A percentile compares a stretch with the other conserved stretches of the same genome.
Conservation (phyloP, 2,888 invertebrate genomes). For the Bursaphelenchus okinawaensis region DNA sequence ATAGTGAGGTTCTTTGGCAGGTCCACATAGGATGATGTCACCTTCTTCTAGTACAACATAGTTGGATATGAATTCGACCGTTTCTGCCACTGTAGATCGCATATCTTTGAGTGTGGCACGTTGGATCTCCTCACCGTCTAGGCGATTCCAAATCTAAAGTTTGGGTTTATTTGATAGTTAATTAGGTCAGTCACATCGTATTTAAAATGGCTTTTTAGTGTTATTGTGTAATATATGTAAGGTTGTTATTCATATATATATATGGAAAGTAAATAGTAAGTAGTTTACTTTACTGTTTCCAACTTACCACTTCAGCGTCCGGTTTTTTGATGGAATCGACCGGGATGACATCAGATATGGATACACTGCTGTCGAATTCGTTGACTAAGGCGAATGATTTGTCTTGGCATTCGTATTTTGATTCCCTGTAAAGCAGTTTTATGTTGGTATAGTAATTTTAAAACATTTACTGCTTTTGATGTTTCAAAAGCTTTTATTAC, state of each 20-base stretch:
- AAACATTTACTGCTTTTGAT: neutral
- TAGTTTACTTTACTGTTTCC: neutral
- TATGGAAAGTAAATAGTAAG: neutral
- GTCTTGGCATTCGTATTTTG: neutral
- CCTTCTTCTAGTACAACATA: conserved; percentile 17
- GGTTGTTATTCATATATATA: neutral
- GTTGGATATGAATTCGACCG: conserved; percentile 14
- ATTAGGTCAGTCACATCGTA: neutral
- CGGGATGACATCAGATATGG: conserved; percentile 16
- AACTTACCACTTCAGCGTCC: conserved; percentile 18
- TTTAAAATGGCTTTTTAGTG: too few species aligned
- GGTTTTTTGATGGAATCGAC: conserved; percentile 18
- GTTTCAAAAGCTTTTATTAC: conserved; percentile 3
- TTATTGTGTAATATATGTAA: too few species aligned
- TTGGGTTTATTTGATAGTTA: neutral
- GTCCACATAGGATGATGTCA: conserved; percentile 22
- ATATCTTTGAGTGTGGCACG: conserved; percentile 22
- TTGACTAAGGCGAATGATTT: conserved; percentile 15
- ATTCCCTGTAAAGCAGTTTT: conserved; percentile 3
- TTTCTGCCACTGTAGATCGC: conserved; percentile 12
- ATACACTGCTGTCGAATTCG: conserved; percentile 18
- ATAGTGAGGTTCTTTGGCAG: conserved; percentile 15
- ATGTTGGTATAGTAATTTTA: neutral
- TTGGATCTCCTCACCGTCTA: conserved; percentile 23
- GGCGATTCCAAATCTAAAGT: conserved; percentile 23